Evolutionary conservation across 1,140 invertebrate species (phyloP), one percentile per base, ranked within the genome.

Genomic region (Drosophila yakuba): DNA sequence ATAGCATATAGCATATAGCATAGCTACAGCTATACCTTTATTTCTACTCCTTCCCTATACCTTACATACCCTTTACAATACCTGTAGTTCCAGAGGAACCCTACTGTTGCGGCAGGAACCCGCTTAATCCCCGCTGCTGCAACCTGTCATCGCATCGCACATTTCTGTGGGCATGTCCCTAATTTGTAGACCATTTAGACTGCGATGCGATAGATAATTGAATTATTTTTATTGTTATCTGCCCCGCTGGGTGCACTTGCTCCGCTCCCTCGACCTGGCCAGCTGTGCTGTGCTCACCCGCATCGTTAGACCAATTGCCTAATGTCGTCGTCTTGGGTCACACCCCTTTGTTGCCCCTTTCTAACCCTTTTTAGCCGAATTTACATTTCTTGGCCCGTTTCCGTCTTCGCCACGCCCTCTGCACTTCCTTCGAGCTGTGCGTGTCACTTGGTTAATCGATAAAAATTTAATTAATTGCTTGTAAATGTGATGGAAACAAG

Each of bases 241-340:
- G 47, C 60, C 58, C 69, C 57, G 80, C 75, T 72, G 75, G 71
- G 58, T 73, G 75, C 83, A 81, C 82, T 86, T 72, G 78, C 80
- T 48, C 28, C 32, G 17, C 10, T 62, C 23, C 20, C 20, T 4
- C 25, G n/a, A 35, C 15, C 5, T 47, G 25, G 50, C 69, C 69
- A 74, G 81, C 69, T 81, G 82, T 20, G 81, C 69, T 81, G 82
- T 85, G 74, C 79, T 88, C 79, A 66, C 83, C 83, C 84, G 83
- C 83, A 88, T 88, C 83, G 83, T 77, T 89, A 83, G 57, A 89
- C 76, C 81, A 89, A 88, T 88, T 88, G 79, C 62, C 72, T 80
- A 83, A 89, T 76, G 72, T 62, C 72, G 39, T 45, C 35, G 45
- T 45, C 35, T 12, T 11, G n/a, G 76, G 83, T 38, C 78, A 88